phyloP scores from a whole-genome alignment of 1,140 invertebrate genomes.

The Drosophila arizonae region DNA sequence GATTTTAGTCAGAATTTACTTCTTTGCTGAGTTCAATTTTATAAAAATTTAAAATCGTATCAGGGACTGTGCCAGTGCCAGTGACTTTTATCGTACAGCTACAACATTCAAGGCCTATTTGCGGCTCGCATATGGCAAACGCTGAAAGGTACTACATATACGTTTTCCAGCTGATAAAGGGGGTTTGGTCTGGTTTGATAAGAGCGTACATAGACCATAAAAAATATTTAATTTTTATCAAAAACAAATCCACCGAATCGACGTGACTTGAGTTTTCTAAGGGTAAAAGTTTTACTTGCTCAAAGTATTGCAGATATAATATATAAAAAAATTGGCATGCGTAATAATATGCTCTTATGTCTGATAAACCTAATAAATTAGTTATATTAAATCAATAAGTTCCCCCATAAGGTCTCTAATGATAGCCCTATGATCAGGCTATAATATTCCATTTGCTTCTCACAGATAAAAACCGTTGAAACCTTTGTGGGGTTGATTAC shows the following conservation, averaged over 20 bases:
- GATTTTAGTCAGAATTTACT: background rate
- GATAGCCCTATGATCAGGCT: background rate
- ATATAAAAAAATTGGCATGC: too few species aligned
- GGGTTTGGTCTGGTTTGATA: conserved; percentile 14
- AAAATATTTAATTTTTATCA: conserved; percentile 8
- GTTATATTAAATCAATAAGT: conserved; percentile 11
- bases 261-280: background rate
- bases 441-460: background rate
- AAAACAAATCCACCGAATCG: background rate
- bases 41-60: background rate
- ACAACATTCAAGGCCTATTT: conserved; percentile 20
- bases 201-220: conserved; percentile 15
- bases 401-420: conserved; percentile 3
- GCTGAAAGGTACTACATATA: conserved; percentile 1
- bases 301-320: background rate
- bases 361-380: too few species aligned
- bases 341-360: too few species aligned
- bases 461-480: conserved; percentile 11
- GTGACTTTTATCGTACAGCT: conserved; percentile 33
- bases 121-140: conserved; percentile 2
- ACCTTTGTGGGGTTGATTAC: background rate
- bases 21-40: background rate
- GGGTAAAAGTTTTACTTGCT: background rate
- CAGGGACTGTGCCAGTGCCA: conserved; percentile 1
- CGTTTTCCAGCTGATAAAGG: conserved; percentile 26